Evolutionary conservation across 1,140 invertebrate species (phyloP), one percentile per base, ranked within the genome.

Genomic region (Bombus vancouverensis): DNA sequence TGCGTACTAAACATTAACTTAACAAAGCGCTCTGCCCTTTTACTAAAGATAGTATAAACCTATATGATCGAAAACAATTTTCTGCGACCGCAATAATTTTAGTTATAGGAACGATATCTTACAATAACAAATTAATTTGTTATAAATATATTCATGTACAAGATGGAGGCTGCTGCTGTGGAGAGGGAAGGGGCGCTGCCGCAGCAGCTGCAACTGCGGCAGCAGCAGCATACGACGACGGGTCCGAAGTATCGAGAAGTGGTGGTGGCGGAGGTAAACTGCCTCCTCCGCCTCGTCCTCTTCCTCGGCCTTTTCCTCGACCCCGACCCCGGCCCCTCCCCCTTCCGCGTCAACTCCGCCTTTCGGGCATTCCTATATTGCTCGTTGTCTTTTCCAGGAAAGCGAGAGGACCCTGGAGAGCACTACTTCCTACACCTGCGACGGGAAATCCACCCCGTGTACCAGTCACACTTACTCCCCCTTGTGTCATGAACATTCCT

Each of bases 311-410:
- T 94, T 95, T 93, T 89, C 95, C 95, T 87, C 95, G 94, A 93
- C 96, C 95, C 92, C 96, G 94, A 90, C 96, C 96, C 90, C 96
- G 95, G 93, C 96, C 96, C 95, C 96, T 96, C 94, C 96, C 96
- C 93, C 96, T 94, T 95, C 95, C 96, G 93, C 96, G 96, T 96
- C 96, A 96, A 96, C 96, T 96, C 90, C 95, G 92, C 91, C 95
- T 95, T 92, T 96, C 96, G 22, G 96, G 96, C 96, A 97, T 96
- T 71, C 97, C 97, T 94, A 97, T 97, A 92, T 97, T 97, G 93
- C 96, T 97, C 90, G 97, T 97, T 83, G 97, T 97, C 95, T 97
- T 97, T 94, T 97, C 97, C 72, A 97, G 94, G 90, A 96, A 97
- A 18, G 97, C 97, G 79, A 97, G 92, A 13, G 97, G 97, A 57